Evolutionary conservation across 1,140 invertebrate species (phyloP).

Genomic region (Maniola jurtina): DNA sequence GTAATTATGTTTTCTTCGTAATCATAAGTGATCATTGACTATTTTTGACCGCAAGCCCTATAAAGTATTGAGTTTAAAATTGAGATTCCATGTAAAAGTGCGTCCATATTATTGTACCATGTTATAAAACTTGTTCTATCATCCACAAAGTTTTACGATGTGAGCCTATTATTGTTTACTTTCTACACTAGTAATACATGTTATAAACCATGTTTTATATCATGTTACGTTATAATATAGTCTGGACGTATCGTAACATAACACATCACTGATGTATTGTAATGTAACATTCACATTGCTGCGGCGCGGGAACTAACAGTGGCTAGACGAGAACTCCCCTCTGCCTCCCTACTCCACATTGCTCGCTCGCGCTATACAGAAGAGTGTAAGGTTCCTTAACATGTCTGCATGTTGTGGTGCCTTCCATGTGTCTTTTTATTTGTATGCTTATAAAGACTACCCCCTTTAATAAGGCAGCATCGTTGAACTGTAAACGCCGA

Average conservation of each 20-base stretch:
- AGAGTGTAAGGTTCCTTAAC: constrained; percentile 79
- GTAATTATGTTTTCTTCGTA: too few species aligned
- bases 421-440: constrained; percentile 21
- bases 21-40: too few species aligned
- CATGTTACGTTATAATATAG: too few species aligned
- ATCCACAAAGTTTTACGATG: too few species aligned
- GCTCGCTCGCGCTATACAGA: constrained; percentile 81
- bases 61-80: not conserved
- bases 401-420: constrained; percentile 53
- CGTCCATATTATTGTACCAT: too few species aligned
- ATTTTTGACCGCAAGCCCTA: not conserved
- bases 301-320: constrained; percentile 77
- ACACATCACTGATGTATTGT: constrained; percentile 29
- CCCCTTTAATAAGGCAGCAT: too few species aligned
- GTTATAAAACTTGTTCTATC: too few species aligned
- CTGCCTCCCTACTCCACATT: constrained; percentile 82
- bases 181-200: too few species aligned
- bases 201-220: too few species aligned
- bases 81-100: not conserved
- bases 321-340: constrained; percentile 83
- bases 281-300: constrained; percentile 52
- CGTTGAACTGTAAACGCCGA: too few species aligned
- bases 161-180: too few species aligned
- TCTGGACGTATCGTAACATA: not conserved
- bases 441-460: too few species aligned